These are phyloP conservation scores for Rafetus swinhoei DNA, from an alignment of 2,113 vertebrate species.

Conservation along the genomic window DNA sequence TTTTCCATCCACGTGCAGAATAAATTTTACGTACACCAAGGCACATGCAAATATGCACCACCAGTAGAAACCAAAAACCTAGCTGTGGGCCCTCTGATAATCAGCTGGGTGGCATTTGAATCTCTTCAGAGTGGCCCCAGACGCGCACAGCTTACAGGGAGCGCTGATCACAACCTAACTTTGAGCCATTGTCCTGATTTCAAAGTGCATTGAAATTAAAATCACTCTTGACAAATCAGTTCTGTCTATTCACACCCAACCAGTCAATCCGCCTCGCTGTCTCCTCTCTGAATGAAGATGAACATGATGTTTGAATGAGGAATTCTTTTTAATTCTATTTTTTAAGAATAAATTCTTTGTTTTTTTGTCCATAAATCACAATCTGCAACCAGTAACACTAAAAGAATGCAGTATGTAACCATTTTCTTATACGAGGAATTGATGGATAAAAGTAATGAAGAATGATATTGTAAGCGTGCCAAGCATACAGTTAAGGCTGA, in stretches of 20 bases:
- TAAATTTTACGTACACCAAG: too few relatives aligned
- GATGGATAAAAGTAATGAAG: background rate
- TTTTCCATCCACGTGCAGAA: too few relatives aligned
- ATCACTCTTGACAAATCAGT: background rate
- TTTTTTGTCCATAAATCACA: conserved; percentile 64
- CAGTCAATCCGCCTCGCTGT: background rate
- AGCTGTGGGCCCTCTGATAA: too few relatives aligned
- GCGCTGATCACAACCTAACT: too few relatives aligned
- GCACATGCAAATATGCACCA: too few relatives aligned
- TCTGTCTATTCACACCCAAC: background rate
- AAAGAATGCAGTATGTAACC: conserved; percentile 41
- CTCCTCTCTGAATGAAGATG: background rate
- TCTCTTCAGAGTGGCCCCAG: too few relatives aligned
- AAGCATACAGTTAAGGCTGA: background rate
- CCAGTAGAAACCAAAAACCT: too few relatives aligned
- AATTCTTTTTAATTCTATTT: background rate
- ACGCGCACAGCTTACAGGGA: too few relatives aligned
- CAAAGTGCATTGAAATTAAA: too few relatives aligned
- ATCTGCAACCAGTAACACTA: conserved; percentile 42
- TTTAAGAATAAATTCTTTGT: conserved; percentile 47
- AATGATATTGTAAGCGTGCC: background rate
- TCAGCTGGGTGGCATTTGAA: too few relatives aligned
- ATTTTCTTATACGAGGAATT: conserved; percentile 53
- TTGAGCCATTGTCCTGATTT: too few relatives aligned
- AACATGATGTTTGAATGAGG: accelerated